These are phyloP conservation scores for Tenrec ecaudatus DNA, from an alignment of 2,113 vertebrate species.

Conservation along the genomic window DNA sequence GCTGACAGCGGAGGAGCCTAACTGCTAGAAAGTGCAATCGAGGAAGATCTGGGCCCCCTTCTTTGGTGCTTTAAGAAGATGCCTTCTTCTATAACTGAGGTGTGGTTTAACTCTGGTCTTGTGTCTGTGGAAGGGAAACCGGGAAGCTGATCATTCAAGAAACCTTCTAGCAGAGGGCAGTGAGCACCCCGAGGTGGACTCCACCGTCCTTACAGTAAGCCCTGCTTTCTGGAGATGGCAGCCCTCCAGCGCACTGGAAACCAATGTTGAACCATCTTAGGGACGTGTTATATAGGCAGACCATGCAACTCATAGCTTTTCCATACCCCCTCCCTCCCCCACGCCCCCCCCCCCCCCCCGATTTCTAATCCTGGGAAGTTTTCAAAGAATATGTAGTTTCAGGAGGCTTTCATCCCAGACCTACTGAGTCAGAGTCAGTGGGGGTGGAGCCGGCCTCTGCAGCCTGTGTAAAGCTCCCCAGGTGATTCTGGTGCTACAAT, in stretches of 20 bases:
- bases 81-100: neutral
- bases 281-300: no score
- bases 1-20: neutral
- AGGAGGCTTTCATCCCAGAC: no score
- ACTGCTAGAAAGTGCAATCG: neutral
- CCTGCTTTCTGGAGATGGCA: neutral
- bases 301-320: neutral
- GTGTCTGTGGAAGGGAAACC: neutral
- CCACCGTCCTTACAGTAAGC: rapidly evolving
- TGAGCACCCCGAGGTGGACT: neutral
- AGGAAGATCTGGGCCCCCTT: neutral
- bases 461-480: no score
- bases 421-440: no score
- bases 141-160: neutral
- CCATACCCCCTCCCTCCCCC: neutral
- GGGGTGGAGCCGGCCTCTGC: no score
- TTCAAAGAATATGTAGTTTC: neutral
- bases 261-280: neutral
- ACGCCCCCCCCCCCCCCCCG: neutral
- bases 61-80: neutral
- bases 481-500: no score
- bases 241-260: neutral
- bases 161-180: neutral
- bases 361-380: constrained; percentile 34
- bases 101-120: neutral